Evolutionary conservation across 2,797 vertebrate species (phyloP).

Genomic region (Phylloscopus collybita): DNA sequence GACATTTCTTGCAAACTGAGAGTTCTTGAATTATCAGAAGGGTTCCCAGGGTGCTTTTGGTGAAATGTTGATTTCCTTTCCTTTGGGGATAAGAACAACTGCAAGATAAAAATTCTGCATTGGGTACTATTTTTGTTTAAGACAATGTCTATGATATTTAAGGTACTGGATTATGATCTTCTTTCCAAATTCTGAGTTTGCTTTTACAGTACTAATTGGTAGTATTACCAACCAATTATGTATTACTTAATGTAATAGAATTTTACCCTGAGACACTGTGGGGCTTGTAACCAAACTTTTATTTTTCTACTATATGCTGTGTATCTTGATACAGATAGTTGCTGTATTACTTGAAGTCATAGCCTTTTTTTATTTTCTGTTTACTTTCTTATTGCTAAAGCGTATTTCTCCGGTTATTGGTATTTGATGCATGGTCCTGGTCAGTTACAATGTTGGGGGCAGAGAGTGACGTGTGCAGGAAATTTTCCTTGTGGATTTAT

Average conservation of each 20-base stretch:
- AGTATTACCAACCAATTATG: not conserved
- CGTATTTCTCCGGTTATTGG: not conserved
- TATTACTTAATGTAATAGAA: not conserved
- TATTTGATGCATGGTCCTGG: not conserved
- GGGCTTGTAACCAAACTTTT: not conserved
- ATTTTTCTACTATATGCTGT: not conserved
- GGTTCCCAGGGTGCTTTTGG: not conserved
- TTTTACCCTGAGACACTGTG: not conserved
- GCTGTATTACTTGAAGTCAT: not conserved
- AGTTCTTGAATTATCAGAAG: not conserved
- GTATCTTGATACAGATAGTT: not conserved
- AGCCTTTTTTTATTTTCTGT: not conserved
- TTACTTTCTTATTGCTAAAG: not conserved
- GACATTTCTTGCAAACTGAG: not conserved
- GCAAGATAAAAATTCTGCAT: not conserved
- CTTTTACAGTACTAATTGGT: not conserved
- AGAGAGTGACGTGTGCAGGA: not conserved
- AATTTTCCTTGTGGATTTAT: not conserved
- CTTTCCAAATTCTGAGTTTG: not conserved
- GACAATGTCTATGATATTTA: not conserved
- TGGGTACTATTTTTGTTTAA: rapidly evolving
- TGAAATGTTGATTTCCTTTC: not conserved
- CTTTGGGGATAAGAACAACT: not conserved
- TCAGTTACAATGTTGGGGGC: not conserved
- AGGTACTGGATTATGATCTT: not conserved